Percentiles rank a stretch among this genome's conserved stretches.
These are phyloP conservation scores for Folsomia candida DNA, from an alignment of 2,888 invertebrate species.

Conservation along the genomic window DNA sequence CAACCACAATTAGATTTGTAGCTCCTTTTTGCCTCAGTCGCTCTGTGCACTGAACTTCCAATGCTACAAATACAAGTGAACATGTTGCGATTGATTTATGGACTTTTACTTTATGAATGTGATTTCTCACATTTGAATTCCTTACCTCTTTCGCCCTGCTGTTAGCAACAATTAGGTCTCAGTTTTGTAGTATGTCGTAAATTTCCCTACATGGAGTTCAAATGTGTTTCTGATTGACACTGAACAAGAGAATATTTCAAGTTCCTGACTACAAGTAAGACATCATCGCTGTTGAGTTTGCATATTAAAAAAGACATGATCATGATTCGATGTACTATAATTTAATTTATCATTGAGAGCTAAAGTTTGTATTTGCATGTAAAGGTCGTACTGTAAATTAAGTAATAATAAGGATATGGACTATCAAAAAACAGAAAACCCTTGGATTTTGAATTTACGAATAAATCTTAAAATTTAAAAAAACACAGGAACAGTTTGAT, in stretches of 20 bases:
- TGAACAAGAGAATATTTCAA: too few species aligned
- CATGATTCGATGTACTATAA: background rate
- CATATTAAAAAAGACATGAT: too few species aligned
- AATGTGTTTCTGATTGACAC: too few species aligned
- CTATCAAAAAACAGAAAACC: background rate
- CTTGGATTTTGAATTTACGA: background rate
- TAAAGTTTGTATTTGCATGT: background rate
- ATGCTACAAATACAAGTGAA: background rate
- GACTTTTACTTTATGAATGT: background rate
- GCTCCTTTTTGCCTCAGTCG: background rate
- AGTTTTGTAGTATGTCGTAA: too few species aligned
- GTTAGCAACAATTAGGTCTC: too few species aligned
- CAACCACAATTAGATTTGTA: background rate
- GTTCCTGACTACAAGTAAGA: too few species aligned
- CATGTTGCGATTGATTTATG: background rate
- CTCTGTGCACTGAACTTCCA: background rate
- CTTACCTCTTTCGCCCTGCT: too few species aligned
- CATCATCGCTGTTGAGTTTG: too few species aligned
- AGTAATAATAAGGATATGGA: background rate
- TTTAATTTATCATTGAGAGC: background rate
- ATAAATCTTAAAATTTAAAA: background rate
- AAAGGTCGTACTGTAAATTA: background rate
- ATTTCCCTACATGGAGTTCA: too few species aligned
- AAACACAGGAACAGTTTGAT: background rate
- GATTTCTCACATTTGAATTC: too few species aligned